Percentiles rank a stretch among this genome's conserved stretches.
These are phyloP conservation scores for Notothenia rossii DNA, from an alignment of 2,113 vertebrate genomes.

Conservation along the genomic window DNA sequence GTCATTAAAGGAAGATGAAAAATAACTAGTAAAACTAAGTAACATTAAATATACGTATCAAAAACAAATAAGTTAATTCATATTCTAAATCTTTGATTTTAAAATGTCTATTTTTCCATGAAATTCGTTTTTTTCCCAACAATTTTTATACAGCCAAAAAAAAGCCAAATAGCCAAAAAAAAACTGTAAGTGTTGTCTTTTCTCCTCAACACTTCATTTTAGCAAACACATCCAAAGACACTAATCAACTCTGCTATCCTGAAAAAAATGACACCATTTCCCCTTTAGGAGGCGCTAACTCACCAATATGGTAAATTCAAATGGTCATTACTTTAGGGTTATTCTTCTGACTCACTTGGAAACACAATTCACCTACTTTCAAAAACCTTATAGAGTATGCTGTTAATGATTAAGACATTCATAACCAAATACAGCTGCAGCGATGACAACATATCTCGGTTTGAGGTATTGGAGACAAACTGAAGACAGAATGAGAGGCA, in stretches of 20 bases:
- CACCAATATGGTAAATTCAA: background rate
- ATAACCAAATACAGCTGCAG: background rate
- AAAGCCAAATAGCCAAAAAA: too few relatives aligned
- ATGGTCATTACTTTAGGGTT: background rate
- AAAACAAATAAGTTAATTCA: too few relatives aligned
- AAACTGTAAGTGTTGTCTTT: too few relatives aligned
- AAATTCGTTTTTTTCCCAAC: too few relatives aligned
- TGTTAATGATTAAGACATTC: background rate
- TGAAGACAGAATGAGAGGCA: background rate
- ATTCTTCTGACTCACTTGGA: background rate
- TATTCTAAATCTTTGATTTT: background rate
- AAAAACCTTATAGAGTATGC: too few relatives aligned
- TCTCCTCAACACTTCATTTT: background rate
- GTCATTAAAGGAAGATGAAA: too few relatives aligned
- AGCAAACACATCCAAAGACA: background rate
- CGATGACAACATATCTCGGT: background rate
- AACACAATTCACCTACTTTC: background rate
- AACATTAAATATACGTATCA: too few relatives aligned
- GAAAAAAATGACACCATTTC: background rate
- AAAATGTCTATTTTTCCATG: background rate
- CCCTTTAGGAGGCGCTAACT: conserved; percentile 39
- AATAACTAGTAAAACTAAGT: too few relatives aligned
- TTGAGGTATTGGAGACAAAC: background rate
- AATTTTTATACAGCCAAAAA: too few relatives aligned
- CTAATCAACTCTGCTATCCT: background rate